Conservation (phyloP, 1,140 invertebrate species). For the Lepidurus arcticus region DNA sequence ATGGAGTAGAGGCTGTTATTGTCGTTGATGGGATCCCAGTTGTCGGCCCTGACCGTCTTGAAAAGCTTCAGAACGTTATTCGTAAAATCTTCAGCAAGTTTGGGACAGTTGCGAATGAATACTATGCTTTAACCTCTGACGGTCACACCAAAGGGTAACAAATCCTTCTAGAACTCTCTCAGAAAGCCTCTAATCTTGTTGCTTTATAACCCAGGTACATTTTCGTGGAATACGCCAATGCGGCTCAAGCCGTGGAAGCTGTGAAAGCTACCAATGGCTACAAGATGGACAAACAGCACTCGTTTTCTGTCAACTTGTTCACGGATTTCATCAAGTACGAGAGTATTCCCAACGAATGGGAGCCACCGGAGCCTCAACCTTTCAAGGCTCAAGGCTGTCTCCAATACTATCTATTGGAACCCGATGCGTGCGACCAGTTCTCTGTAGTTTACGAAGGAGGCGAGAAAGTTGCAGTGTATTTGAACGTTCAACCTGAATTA, state of each 20-base stretch:
- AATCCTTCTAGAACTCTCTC: constrained; percentile 7
- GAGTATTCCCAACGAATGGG: constrained; percentile 87
- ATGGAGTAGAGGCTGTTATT: constrained; percentile 91
- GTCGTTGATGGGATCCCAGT: constrained; percentile 94
- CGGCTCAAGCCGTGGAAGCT: constrained; percentile 74
- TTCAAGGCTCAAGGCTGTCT: constrained; percentile 85
- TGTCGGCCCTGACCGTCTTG: constrained; percentile 82
- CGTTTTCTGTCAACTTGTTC: constrained; percentile 91
- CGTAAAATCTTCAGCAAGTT: constrained; percentile 87
- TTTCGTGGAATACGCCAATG: constrained; percentile 84
- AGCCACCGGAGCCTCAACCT: constrained; percentile 74
- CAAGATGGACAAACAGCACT: constrained; percentile 93
- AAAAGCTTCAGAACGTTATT: constrained; percentile 89
- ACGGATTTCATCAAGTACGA: constrained; percentile 93
- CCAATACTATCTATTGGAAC: constrained; percentile 83
- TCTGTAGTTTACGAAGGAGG: constrained; percentile 77
- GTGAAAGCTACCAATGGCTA: constrained; percentile 83
- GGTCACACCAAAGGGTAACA: constrained; percentile 79
- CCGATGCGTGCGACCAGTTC: constrained; percentile 92
- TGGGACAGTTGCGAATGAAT: constrained; percentile 82
- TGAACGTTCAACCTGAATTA: constrained; percentile 84
- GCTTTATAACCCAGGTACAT: constrained; percentile 60
- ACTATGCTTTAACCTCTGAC: constrained; percentile 77
- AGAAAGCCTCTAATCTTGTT: constrained; percentile 11
- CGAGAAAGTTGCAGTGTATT: constrained; percentile 77